Evolutionary conservation across 2,113 vertebrate genomes (phyloP), one percentile per base, ranked within the genome.

Genomic region (Chamaea fasciata): DNA sequence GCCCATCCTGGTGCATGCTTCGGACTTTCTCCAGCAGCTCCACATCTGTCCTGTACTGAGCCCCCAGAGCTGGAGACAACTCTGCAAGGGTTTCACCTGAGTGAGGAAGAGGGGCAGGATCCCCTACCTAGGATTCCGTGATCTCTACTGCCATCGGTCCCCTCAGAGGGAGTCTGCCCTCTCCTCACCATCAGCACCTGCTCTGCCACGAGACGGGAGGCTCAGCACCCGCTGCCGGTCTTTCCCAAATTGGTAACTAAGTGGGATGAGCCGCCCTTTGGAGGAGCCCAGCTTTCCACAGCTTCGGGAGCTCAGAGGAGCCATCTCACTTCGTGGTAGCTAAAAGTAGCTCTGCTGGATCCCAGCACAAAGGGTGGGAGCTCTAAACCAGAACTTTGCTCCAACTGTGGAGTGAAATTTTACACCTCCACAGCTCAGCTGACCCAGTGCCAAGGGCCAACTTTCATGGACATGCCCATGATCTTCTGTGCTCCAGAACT

Each of bases 331-430:
- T 42, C 1, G 46, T 3, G 5, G 59, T 6, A 46, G 31, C 76
- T 95, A 87, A 89, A 94, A 95, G 94, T 57, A 95, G 89, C 80
- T 41, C 11, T 37, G 49, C 63, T 65, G 68, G 37, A 90, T 83
- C 59, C 27, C 5, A 0, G 26, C 6, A 0, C 44, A 21, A 59
- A 79, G 23, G 63, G 57, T 33, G 28, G 30, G 46, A 89, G 50
- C 68, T 89, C 64, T 14, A 42, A 80, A 87, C 3, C 30, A 88
- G 64, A 71, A 68, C 53, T 86, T 73, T 0, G 2, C 30, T 76
- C 49, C 56, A 44, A 79, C 13, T 46, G 23, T 0, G 2, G 56
- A 85, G 60, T 1, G 6, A 18, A 50, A 80, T 37, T 63, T 83
- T n/a, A 26, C 18, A n/a, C 41, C 68, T 83, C 70, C 65, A 26